phyloP scores from a whole-genome alignment of 1,140 invertebrate genomes.

The Pygmarrhopalites habei region DNA sequence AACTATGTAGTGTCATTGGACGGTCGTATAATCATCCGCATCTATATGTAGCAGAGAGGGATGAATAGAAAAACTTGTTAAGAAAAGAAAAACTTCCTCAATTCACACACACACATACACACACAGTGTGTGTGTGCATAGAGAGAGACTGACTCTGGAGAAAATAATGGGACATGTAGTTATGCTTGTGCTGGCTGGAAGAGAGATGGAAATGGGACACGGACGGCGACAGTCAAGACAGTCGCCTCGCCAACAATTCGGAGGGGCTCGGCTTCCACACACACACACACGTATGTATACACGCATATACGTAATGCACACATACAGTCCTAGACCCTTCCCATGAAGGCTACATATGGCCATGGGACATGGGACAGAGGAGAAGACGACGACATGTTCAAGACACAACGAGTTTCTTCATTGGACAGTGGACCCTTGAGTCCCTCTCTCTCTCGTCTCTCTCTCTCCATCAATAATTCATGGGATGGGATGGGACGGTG shows the following conservation, averaged over 20 bases:
- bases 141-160: not conserved
- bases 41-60: too few species aligned
- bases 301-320: not conserved
- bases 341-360: not conserved
- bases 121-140: too few species aligned
- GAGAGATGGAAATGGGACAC: slow-evolving; percentile 12
- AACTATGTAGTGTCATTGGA: too few species aligned
- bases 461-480: slow-evolving; percentile 18
- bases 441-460: not conserved
- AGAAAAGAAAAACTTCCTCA: too few species aligned
- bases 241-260: slow-evolving; percentile 13
- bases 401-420: not conserved
- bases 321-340: not conserved
- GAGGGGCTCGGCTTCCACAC: not conserved
- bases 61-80: too few species aligned
- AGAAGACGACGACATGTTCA: not conserved
- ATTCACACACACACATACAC: too few species aligned
- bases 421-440: not conserved
- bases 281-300: not conserved
- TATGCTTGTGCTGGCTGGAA: not conserved
- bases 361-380: not conserved
- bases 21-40: too few species aligned
- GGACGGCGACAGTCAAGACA: slow-evolving; percentile 28
- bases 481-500: slow-evolving; percentile 4
- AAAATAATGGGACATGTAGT: not conserved